phyloP scores from a whole-genome alignment of 2,888 invertebrate genomes.

The Melanostoma scalare region DNA sequence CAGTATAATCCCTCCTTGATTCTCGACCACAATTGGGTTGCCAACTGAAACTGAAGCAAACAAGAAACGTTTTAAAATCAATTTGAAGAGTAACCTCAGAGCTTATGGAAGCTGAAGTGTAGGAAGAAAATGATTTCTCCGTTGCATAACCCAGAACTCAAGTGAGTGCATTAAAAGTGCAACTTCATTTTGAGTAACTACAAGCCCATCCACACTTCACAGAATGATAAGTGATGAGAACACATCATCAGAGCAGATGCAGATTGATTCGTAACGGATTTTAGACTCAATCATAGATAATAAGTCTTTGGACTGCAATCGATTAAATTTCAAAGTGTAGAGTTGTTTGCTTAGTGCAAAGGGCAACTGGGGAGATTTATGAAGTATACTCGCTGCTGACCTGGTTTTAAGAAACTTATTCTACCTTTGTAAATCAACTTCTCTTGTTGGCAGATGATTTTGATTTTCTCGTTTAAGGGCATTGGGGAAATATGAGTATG shows the following conservation, averaged over 20 bases:
- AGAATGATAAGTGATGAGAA: conserved; percentile 44
- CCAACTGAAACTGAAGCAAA: conserved; percentile 54
- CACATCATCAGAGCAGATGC: background rate
- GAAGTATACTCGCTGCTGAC: conserved; percentile 46
- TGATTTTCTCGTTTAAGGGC: too few relatives aligned
- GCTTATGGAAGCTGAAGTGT: conserved; percentile 9
- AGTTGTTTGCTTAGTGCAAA: conserved; percentile 21
- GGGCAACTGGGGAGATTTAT: conserved; percentile 51
- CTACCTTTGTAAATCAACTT: too few relatives aligned
- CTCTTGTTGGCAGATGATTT: too few relatives aligned
- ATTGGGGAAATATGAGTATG: too few relatives aligned
- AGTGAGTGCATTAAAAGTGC: conserved; percentile 55
- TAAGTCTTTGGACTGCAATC: conserved; percentile 41
- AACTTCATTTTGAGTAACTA: conserved; percentile 44
- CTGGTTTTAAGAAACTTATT: conserved; percentile 15
- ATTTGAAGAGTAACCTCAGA: conserved; percentile 57
- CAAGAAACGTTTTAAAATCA: conserved; percentile 52
- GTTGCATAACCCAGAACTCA: conserved; percentile 56
- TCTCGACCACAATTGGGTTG: conserved; percentile 28
- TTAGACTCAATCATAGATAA: conserved; percentile 33
- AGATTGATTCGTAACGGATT: conserved; percentile 57
- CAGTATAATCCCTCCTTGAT: conserved; percentile 33
- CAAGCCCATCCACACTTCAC: conserved; percentile 26
- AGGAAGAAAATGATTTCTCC: conserved; percentile 22
- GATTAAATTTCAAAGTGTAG: conserved; percentile 3